Conservation (phyloP, 2,113 vertebrate genomes). For the Stercorarius parasiticus region DNA sequence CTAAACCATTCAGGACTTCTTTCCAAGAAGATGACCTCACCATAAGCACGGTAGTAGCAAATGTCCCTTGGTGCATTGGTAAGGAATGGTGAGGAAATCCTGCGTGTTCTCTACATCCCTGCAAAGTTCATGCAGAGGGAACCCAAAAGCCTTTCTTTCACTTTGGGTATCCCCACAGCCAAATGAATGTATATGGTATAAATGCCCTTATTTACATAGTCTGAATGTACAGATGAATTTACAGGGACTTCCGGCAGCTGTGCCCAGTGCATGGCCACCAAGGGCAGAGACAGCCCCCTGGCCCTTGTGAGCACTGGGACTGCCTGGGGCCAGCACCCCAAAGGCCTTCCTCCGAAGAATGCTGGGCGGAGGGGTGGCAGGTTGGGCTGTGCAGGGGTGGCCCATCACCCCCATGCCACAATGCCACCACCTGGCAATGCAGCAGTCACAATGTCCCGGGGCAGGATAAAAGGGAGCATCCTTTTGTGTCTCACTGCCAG, state of each 20-base stretch:
- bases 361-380: background rate
- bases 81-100: background rate
- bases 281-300: background rate
- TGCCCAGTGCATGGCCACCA: background rate
- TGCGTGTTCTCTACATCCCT: background rate
- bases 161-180: background rate
- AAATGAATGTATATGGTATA: background rate
- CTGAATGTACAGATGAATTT: background rate
- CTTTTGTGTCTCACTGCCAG: background rate
- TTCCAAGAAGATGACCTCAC: background rate
- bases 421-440: background rate
- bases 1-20: background rate
- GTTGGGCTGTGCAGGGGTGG: background rate
- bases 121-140: background rate
- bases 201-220: background rate
- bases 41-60: background rate
- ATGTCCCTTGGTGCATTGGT: background rate
- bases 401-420: background rate
- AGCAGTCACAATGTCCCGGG: background rate
- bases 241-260: background rate
- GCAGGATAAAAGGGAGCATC: background rate
- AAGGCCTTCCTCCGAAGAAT: background rate
- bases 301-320: background rate
- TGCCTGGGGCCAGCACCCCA: background rate
- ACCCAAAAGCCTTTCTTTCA: background rate